phyloP scores from a whole-genome alignment of 2,888 invertebrate genomes.

The Lamproptera curius region DNA sequence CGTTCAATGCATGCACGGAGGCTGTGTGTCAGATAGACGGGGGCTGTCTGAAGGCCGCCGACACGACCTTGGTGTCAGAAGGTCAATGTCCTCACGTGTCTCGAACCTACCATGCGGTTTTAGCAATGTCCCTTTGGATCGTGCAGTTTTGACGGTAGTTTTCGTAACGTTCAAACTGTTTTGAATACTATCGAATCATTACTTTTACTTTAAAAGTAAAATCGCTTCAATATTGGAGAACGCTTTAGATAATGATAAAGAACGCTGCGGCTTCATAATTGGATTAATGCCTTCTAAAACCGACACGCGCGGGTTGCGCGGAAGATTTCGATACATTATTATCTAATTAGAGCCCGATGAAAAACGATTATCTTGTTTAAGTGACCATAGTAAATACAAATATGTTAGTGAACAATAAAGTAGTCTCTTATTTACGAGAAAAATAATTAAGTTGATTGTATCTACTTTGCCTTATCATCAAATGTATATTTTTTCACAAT shows the following conservation, averaged over 20 bases:
- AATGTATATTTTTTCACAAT: too few species aligned
- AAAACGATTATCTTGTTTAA: neutral
- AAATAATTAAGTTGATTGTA: too few species aligned
- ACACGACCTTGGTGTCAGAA: slow-evolving; percentile 73
- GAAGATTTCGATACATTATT: neutral
- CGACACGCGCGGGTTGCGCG: neutral
- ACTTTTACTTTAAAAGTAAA: too few species aligned
- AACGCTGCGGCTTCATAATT: slow-evolving; percentile 2
- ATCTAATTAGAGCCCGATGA: neutral
- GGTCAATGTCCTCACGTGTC: slow-evolving; percentile 71
- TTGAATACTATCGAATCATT: too few species aligned
- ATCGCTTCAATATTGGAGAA: too few species aligned
- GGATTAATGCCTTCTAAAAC: neutral
- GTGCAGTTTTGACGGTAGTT: too few species aligned
- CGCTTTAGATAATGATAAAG: neutral
- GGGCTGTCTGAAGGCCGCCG: slow-evolving; percentile 73
- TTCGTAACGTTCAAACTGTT: too few species aligned
- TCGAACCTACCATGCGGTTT: slow-evolving; percentile 28
- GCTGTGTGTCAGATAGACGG: slow-evolving; percentile 41
- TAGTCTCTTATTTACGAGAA: too few species aligned
- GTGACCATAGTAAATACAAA: too few species aligned
- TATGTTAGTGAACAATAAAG: too few species aligned
- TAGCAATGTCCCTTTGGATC: neutral
- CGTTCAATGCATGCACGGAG: slow-evolving; percentile 49
- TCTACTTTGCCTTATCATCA: too few species aligned